Percentiles rank a stretch among this genome's conserved stretches.
phyloP scores from a whole-genome alignment of 1,140 invertebrate species.

The Drosophila kanapiae region DNA sequence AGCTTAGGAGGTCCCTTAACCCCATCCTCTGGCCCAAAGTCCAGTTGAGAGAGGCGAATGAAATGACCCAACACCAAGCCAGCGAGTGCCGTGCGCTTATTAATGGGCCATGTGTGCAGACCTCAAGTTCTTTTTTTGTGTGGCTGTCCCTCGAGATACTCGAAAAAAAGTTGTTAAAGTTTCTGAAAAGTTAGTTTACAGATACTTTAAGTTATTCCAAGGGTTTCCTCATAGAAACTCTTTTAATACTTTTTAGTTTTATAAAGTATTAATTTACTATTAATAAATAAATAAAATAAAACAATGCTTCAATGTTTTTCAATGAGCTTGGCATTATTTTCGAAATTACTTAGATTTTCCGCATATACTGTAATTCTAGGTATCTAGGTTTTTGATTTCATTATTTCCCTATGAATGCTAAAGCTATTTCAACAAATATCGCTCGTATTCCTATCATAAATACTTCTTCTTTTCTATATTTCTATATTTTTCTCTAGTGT shows the following conservation, averaged over 20 bases:
- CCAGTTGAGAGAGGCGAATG: conserved; percentile 35
- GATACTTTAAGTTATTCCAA: neutral
- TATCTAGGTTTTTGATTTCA: too few species aligned
- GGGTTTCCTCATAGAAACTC: neutral
- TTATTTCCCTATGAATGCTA: too few species aligned
- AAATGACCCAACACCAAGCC: conserved; percentile 53
- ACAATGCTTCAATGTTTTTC: too few species aligned
- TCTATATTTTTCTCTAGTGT: neutral
- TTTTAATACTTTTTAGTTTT: neutral
- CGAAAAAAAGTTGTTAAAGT: neutral
- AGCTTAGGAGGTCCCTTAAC: neutral
- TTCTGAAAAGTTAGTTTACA: neutral
- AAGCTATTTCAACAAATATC: too few species aligned
- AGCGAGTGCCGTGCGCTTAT: conserved; percentile 67
- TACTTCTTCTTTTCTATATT: too few species aligned
- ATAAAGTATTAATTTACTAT: too few species aligned
- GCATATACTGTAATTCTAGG: too few species aligned
- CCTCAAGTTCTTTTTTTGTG: conserved; percentile 40
- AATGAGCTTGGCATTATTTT: too few species aligned
- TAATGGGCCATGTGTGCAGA: conserved; percentile 77
- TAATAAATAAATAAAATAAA: too few species aligned
- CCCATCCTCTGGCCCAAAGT: neutral
- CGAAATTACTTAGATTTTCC: too few species aligned
- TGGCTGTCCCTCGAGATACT: conserved; percentile 12
- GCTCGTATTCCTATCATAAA: too few species aligned